Evolutionary conservation across 2,113 vertebrate species (phyloP).

Genomic region (Coregonus clupeaformis): DNA sequence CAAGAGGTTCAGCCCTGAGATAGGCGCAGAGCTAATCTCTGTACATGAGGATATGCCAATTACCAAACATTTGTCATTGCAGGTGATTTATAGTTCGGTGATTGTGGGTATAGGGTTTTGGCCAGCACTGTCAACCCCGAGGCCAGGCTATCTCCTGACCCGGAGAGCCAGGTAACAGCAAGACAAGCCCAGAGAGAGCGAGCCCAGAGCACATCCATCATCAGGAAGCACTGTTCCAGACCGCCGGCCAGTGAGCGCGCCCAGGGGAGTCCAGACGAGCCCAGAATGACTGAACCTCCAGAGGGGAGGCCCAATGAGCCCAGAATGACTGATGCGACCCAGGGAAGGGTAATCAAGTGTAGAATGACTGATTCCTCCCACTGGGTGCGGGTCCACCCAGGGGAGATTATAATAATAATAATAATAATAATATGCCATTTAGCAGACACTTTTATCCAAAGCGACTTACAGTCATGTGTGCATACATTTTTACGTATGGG

Average conservation of each 20-base stretch:
- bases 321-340: constrained; percentile 63
- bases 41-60: not conserved
- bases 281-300: constrained; percentile 52
- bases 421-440: too few relatives aligned
- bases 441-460: too few relatives aligned
- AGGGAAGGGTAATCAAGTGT: constrained; percentile 57
- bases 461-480: too few relatives aligned
- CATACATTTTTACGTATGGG: too few relatives aligned
- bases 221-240: constrained; percentile 51
- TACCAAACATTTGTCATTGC: not conserved
- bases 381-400: too few relatives aligned
- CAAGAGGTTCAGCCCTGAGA: not conserved
- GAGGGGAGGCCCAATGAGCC: constrained; percentile 59
- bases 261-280: constrained; percentile 51
- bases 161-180: constrained; percentile 16
- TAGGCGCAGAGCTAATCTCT: not conserved
- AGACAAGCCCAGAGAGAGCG: constrained; percentile 33
- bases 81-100: not conserved
- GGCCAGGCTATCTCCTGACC: constrained; percentile 9
- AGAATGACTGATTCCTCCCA: constrained; percentile 54
- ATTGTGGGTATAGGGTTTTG: not conserved
- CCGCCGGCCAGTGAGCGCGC: constrained; percentile 40
- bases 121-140: not conserved
- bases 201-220: constrained; percentile 63
- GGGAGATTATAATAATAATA: too few relatives aligned